Percentiles rank a stretch among this genome's conserved stretches.
Conservation (phyloP, 2,797 vertebrate genomes). For the Bovichtus diacanthus region DNA sequence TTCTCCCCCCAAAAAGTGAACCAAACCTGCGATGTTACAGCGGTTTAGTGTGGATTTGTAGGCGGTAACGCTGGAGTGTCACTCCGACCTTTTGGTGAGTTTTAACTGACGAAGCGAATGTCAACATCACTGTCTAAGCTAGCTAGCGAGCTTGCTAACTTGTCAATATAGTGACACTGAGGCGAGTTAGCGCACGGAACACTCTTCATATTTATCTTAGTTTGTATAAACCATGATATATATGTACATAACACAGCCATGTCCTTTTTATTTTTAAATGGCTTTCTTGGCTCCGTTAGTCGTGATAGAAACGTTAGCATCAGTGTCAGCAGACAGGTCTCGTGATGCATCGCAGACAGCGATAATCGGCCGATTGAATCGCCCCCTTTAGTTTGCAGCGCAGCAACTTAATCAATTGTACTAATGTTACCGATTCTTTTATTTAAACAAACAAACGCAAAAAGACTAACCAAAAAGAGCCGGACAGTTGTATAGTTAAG, state of each 20-base stretch:
- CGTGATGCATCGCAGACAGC: constrained; percentile 62
- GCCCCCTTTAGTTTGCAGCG: neutral
- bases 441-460: no score
- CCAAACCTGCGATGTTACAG: neutral
- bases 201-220: neutral
- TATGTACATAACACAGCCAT: neutral
- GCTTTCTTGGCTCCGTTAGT: neutral
- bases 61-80: neutral
- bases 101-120: neutral
- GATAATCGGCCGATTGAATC: neutral
- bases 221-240: neutral
- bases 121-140: neutral
- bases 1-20: neutral
- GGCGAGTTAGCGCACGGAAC: neutral
- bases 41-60: neutral
- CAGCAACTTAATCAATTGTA: neutral
- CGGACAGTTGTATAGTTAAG: rapidly evolving
- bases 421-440: neutral
- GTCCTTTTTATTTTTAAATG: no score
- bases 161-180: neutral
- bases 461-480: neutral
- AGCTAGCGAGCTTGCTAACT: constrained; percentile 53
- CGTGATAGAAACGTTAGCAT: constrained; percentile 26
- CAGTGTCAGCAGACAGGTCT: constrained; percentile 62
- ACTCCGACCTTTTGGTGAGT: constrained; percentile 30